Base-by-base conservation (phyloP, 2,113 vertebrate species). In the Cygnus atratus region DNA sequence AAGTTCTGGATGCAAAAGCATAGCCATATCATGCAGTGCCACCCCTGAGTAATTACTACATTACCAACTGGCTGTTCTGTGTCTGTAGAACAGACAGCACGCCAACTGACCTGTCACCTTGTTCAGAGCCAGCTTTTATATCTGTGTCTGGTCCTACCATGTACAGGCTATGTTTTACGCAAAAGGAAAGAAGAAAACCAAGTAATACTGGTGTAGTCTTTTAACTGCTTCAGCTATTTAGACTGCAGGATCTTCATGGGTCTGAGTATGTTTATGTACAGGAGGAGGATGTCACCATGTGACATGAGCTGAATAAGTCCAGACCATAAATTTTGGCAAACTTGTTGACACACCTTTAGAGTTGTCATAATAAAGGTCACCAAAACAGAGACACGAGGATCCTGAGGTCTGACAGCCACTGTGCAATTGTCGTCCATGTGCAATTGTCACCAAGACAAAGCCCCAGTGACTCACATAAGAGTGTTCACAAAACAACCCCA, bases 321-420 rank as follows among this genome's bases (percentile, higher is more conserved):
- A 89, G 77, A 89, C 13, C 9, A 15, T 78, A 81, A 68, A 84
- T 84, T 96, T 28, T 72, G 26, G 33, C 39, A 92, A 86, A 82
- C 54, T 72, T 81, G 48, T 57, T 87, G 84, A 78, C 52, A 78
- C 24, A 84, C 50, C 70, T 96, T 81, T 65, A 89, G 91, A 93
- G 63, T 81, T 9, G 48, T 52, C 33, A 31, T 67, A 37, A 84
- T 73, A 90, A 92, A 70, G 67, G 77, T 74, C 46, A 22, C 41
- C 24, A 18, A 72, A 94, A 62, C 55, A 87, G 61, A 92, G 57
- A 14, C 55, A 80, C 68, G 58, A 86, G 79, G 44, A 80, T 39
- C 52, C 66, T 3, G 1, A 81, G 43, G 55, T 63, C 39, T 3
- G 3, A 48, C 80, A 84, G 24, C 26, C 24, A 39, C n/a, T 9